Evolutionary conservation across 2,888 invertebrate genomes (phyloP), one percentile per base, ranked within the genome.

Genomic region (Hypena proboscidalis): DNA sequence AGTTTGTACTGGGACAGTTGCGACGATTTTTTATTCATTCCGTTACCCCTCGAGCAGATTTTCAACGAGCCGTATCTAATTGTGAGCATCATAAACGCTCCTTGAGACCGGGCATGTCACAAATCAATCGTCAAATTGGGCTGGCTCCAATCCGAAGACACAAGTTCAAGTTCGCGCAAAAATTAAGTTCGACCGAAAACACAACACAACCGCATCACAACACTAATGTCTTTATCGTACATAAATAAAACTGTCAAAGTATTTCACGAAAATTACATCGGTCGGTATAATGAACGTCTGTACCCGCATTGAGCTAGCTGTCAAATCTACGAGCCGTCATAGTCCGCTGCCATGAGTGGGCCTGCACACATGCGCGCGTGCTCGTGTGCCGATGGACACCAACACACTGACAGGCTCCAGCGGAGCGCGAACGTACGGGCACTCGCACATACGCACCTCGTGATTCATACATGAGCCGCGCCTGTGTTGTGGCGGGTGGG

Each of bases 281-380:
- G 81, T 78, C 80, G 80, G 77, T 86, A 76, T 89, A 88, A 89
- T 88, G 83, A 85, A 90, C 90, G 90, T 90, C 90, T 90, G 90
- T 84, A 82, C 90, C 88, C 87, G 90, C 90, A 90, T 91, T 91
- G 90, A 90, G 90, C 90, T 90, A 91, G 91, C 91, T 91, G 91
- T 91, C 91, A 91, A 91, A 90, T 91, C 91, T 91, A 91, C 91
- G 90, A 85, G 83, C 90, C 91, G 91, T 92, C 91, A 91, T 91
- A 90, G 90, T 87, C 87, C 79, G 90, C 85, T 89, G 90, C 88
- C 88, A 90, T 90, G 90, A 90, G 88, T 85, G 84, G 82, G 79
- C 79, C 67, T 74, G 79, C 91, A 85, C 90, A 88, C 90, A 87
- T 64, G 37, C 63, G 60, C 74, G 57, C 86, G 83, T 74, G 77